Conservation (phyloP, 2,888 invertebrate species). For the Pyralis farinalis region DNA sequence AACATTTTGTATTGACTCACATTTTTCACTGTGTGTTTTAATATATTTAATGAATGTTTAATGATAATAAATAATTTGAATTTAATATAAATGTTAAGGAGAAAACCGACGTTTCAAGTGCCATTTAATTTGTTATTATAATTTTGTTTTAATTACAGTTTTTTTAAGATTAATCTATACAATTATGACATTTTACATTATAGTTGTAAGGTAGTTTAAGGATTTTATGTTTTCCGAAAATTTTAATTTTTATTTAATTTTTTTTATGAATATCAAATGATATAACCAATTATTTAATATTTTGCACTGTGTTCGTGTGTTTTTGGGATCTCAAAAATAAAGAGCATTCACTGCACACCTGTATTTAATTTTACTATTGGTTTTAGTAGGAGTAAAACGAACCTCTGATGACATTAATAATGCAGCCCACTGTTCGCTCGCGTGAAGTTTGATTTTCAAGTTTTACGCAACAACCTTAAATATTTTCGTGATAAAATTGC, state of each 20-base stretch:
- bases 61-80: background rate
- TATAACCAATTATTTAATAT: constrained; percentile 32
- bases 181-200: constrained; percentile 1
- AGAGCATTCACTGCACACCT: constrained; percentile 60
- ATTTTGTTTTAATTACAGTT: constrained; percentile 17
- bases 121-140: constrained; percentile 50
- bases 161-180: constrained; percentile 16
- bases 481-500: no score
- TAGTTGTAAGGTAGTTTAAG: background rate
- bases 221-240: constrained; percentile 21
- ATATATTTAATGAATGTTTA: constrained; percentile 3
- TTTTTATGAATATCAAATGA: constrained; percentile 24
- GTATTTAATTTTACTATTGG: constrained; percentile 22
- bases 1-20: constrained; percentile 22
- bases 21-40: constrained; percentile 27
- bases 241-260: constrained; percentile 30
- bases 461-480: no score
- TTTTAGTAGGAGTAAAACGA: no score
- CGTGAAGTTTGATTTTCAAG: no score
- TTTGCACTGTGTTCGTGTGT: constrained; percentile 75
- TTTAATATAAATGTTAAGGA: constrained; percentile 35
- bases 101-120: constrained; percentile 67
- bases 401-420: no score
- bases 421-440: no score
- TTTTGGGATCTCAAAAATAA: constrained; percentile 81